Evolutionary conservation across 2,113 vertebrate genomes (phyloP).

Genomic region (Tetrax tetrax): DNA sequence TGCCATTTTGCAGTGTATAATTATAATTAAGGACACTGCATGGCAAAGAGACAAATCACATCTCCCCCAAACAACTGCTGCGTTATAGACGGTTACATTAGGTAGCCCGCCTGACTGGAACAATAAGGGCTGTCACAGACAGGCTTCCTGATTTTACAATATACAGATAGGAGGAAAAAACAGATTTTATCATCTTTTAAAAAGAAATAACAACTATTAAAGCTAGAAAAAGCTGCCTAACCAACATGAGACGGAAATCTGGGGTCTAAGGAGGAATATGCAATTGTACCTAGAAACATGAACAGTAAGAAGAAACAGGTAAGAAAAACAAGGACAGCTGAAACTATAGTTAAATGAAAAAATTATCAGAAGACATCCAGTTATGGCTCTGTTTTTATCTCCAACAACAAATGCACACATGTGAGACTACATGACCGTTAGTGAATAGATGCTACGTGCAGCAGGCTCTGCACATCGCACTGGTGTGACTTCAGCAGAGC

Average conservation of each 20-base stretch:
- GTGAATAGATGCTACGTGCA: background rate
- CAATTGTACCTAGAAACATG: background rate
- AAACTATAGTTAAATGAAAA: background rate
- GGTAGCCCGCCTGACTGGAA: background rate
- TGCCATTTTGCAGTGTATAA: slow-evolving; percentile 55
- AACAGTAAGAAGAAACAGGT: background rate
- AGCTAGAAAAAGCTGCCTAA: background rate
- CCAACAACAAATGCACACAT: background rate
- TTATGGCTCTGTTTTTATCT: background rate
- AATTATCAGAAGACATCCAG: background rate
- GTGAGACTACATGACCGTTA: background rate
- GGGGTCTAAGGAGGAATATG: background rate
- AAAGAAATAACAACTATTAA: background rate
- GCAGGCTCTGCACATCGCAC: background rate
- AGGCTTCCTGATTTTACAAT: background rate
- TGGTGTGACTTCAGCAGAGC: background rate
- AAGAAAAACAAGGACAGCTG: background rate
- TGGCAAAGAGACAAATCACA: background rate
- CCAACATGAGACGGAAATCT: background rate
- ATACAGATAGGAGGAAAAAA: background rate
- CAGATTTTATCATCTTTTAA: background rate
- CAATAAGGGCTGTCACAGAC: background rate
- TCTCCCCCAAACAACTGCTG: background rate
- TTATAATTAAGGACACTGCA: slow-evolving; percentile 34
- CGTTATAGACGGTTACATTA: too few relatives aligned